Percentiles rank a stretch among this genome's conserved stretches.
Evolutionary conservation across 1,140 invertebrate genomes (phyloP).

Genomic region (Caenorhabditis tropicalis): DNA sequence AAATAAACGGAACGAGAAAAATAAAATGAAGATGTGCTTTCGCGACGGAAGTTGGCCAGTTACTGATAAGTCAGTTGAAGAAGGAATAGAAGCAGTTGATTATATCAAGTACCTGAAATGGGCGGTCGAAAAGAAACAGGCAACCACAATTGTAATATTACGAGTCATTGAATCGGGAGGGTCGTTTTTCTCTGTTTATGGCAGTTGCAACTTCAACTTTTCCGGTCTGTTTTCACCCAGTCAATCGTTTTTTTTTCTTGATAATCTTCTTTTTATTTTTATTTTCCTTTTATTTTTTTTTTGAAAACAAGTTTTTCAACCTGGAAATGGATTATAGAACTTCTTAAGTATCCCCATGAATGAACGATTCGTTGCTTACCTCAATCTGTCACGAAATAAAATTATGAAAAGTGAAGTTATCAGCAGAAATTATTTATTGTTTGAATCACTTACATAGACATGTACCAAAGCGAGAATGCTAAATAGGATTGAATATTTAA

Average conservation of each 20-base stretch:
- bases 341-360: no score
- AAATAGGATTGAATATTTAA: no score
- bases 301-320: no score
- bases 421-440: no score
- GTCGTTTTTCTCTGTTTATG: constrained; percentile 11
- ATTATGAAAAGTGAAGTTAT: no score
- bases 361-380: no score
- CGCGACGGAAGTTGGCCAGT: not conserved
- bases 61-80: not conserved
- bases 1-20: constrained; percentile 13
- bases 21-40: not conserved
- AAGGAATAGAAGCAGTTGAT: not conserved
- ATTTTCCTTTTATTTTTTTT: not conserved
- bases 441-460: no score
- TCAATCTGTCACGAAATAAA: no score
- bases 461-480: no score
- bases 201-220: not conserved
- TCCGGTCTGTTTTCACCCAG: not conserved
- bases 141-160: not conserved
- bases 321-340: no score
- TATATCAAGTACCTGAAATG: not conserved
- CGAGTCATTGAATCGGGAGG: not conserved
- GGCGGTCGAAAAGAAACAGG: not conserved
- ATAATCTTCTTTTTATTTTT: not conserved
- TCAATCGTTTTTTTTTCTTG: not conserved